These are phyloP conservation scores for Apaloderma vittatum DNA, from an alignment of 2,113 vertebrate genomes.

Conservation along the genomic window DNA sequence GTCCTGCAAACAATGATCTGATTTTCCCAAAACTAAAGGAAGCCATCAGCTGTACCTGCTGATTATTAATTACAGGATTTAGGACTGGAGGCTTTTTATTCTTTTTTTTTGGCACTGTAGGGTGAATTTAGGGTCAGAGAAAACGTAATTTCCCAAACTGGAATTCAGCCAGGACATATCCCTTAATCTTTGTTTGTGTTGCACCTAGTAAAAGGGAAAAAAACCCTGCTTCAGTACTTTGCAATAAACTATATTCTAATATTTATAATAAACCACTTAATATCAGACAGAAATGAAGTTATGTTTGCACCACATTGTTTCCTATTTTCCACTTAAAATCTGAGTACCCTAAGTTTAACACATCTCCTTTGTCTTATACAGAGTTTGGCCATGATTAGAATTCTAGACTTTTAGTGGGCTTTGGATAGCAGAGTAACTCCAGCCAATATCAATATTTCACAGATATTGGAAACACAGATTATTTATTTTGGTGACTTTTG, in stretches of 20 bases:
- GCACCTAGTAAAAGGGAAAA: not conserved
- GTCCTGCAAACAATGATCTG: not conserved
- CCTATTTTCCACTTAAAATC: not conserved
- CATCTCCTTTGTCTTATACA: not conserved
- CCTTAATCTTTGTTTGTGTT: not conserved
- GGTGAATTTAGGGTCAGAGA: conserved; percentile 14
- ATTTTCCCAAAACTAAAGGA: not conserved
- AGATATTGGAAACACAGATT: conserved; percentile 16
- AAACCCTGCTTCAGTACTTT: not conserved
- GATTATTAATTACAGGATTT: conserved; percentile 6
- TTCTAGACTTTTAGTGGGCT: not conserved
- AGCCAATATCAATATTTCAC: conserved; percentile 37
- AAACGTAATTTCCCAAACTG: conserved; percentile 14
- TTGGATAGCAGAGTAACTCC: not conserved
- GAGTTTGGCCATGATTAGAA: not conserved
- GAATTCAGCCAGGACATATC: not conserved
- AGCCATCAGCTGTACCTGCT: not conserved
- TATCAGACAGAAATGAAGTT: not conserved
- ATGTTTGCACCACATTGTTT: not conserved
- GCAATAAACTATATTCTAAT: conserved; percentile 7
- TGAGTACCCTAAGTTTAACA: not conserved
- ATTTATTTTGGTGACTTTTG: conserved; percentile 29
- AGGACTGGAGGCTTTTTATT: not conserved
- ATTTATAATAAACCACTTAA: conserved; percentile 2
- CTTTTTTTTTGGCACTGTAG: not conserved